Conservation (phyloP, 2,888 invertebrate genomes). For the Agapostemon virescens region DNA sequence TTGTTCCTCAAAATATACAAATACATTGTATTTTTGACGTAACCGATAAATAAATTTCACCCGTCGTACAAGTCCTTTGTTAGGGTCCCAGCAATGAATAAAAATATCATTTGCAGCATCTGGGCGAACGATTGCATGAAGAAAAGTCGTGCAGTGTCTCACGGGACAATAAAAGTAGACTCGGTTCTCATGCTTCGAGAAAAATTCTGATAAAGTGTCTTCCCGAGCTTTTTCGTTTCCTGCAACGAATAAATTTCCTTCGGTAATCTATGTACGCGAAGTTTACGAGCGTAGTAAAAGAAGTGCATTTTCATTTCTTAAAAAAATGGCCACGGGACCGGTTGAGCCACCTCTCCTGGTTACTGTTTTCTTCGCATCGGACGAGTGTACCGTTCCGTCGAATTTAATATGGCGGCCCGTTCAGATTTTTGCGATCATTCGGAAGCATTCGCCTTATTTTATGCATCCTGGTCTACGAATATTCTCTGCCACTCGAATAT, state of each 20-base stretch:
- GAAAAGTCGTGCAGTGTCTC: not conserved
- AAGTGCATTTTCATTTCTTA: conserved; percentile 10
- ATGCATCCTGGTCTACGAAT: conserved; percentile 37
- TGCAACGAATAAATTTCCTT: not conserved
- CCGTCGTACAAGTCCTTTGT: not conserved
- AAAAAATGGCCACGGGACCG: not conserved
- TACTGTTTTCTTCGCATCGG: not conserved
- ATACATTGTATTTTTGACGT: too few species aligned
- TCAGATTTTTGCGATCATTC: conserved; percentile 41
- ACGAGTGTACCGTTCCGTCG: conserved; percentile 8
- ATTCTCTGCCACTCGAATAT: conserved; percentile 50
- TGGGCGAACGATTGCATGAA: not conserved
- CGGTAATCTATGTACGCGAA: conserved; percentile 16
- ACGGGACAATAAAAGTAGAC: not conserved
- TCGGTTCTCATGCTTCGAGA: not conserved
- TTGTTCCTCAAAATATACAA: too few species aligned
- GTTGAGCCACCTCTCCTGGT: not conserved
- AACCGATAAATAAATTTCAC: too few species aligned
- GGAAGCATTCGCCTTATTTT: conserved; percentile 45
- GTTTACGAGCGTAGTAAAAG: conserved; percentile 24
- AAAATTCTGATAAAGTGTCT: conserved; percentile 4
- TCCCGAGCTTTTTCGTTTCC: not conserved
- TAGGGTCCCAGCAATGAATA: not conserved
- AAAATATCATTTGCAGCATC: not conserved
- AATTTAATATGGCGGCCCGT: conserved; percentile 35